Evolutionary conservation across 1,140 invertebrate genomes (phyloP), one percentile per base, ranked within the genome.

Genomic region (Aphelinus atriplicis): DNA sequence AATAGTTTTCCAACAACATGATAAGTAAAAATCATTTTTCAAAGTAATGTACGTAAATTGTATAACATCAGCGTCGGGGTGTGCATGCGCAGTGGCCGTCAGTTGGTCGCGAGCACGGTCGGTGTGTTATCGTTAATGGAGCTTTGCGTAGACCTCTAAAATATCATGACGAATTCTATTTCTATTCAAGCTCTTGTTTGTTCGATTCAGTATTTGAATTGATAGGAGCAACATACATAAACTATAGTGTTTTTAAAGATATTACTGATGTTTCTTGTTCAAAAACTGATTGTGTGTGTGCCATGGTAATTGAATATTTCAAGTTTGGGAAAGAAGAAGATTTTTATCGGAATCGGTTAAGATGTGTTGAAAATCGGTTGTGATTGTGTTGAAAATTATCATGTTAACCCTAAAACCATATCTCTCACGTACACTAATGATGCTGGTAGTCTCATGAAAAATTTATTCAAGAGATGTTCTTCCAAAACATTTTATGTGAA

Each of bases 181-280:
- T 26, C 26, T 26, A 26, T 26, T 26, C 26, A 46, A 46, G 60
- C 9, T 46, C 60, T 58, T 58, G 56, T 5, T 3, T 58, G 9
- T 58, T 58, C n/a, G 56, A 58, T 5, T 58, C 56, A n/a, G 9
- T 58, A 26, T 58, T 58, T 58, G 56, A 58, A 58, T 26, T 61
- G 6, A 61, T 61, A 9, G 60, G 2, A 61, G 43, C 42, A 61
- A 43, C 43, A 6, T 61, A 61, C 3, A 7, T 45, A 9, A 46
- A 45, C 9, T 61, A 61, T 61, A 43, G 7, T 45, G 46, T 1
- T 61, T 61, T 42, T 45, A 45, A 61, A 61, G 2, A 3, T 7
- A 61, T 7, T 7, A 46, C 46, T 45, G 60, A 61, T 61, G 1
- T 26, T 61, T 61, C 26, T 45, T 61, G 43, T 61, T 1, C 43